phyloP scores from a whole-genome alignment of 2,888 invertebrate genomes.

The Quadriops clusia region DNA sequence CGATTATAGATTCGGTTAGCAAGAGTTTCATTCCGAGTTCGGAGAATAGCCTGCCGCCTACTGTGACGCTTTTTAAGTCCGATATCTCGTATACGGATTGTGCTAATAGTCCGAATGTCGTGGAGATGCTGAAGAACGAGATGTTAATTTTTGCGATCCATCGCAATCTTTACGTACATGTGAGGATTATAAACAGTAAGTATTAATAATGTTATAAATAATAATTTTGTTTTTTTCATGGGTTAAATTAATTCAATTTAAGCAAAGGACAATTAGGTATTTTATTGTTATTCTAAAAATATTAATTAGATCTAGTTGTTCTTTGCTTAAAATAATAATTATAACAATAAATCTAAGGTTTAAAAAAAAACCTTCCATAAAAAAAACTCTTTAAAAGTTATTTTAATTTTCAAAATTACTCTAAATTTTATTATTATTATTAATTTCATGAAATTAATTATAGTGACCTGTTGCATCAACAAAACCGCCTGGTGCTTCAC shows the following conservation, averaged over 20 bases:
- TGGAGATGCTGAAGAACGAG: conserved; percentile 46
- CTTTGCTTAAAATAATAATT: conserved; percentile 3
- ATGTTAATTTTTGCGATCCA: conserved; percentile 62
- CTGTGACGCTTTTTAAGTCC: conserved; percentile 41
- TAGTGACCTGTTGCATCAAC: conserved; percentile 67
- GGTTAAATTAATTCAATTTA: neutral
- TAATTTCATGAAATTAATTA: conserved; percentile 3
- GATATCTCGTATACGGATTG: conserved; percentile 44
- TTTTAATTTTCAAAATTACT: neutral
- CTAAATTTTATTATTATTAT: neutral
- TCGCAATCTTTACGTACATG: conserved; percentile 59
- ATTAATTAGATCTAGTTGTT: conserved; percentile 1
- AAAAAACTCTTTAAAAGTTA: neutral
- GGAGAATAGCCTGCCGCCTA: conserved; percentile 44
- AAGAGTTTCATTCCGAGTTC: conserved; percentile 45
- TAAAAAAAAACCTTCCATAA: neutral
- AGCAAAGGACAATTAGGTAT: neutral
- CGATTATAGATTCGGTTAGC: conserved; percentile 39
- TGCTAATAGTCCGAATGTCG: conserved; percentile 42
- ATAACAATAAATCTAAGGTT: neutral
- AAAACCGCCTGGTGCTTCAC: conserved; percentile 65
- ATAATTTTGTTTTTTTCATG: neutral
- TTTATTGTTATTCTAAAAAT: neutral
- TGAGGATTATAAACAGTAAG: conserved; percentile 66
- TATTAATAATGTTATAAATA: conserved; percentile 19